Percentiles rank a stretch among this genome's conserved stretches.
Evolutionary conservation across 2,888 invertebrate species (phyloP).

Genomic region (Polylopha cassiicola): DNA sequence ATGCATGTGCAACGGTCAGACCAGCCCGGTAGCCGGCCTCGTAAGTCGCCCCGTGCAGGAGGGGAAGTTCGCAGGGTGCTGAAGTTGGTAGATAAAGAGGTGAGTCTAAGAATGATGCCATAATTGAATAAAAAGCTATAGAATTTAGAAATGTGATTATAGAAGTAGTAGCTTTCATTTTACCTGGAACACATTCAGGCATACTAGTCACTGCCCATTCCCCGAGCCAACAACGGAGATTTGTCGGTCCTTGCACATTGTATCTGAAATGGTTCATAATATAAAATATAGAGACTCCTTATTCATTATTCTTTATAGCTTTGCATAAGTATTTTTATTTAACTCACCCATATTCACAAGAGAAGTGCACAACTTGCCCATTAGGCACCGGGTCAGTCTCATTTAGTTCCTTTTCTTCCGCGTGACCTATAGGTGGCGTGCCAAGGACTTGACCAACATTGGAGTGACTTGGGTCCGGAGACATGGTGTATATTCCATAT

Average conservation of each 20-base stretch:
- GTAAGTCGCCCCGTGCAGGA: constrained; percentile 82
- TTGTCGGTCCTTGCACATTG: constrained; percentile 82
- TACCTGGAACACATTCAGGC: constrained; percentile 87
- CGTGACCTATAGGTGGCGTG: constrained; percentile 39
- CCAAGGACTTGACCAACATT: constrained; percentile 42
- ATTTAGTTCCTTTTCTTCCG: constrained; percentile 75
- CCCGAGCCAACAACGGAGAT: constrained; percentile 87
- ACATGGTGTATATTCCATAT: constrained; percentile 81
- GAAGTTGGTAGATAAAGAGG: constrained; percentile 25
- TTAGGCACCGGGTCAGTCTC: constrained; percentile 80
- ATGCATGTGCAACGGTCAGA: constrained; percentile 88
- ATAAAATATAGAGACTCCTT: background rate
- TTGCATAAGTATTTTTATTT: background rate
- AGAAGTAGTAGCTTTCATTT: too few species aligned
- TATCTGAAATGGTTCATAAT: constrained; percentile 52
- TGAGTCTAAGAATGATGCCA: too few species aligned
- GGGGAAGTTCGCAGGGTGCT: constrained; percentile 84
- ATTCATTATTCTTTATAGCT: background rate
- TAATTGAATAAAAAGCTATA: background rate
- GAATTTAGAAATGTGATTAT: too few species aligned
- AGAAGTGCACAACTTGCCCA: constrained; percentile 85
- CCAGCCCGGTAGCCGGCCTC: constrained; percentile 87
- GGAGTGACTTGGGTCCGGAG: constrained; percentile 50
- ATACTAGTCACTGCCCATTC: constrained; percentile 87
- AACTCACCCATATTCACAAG: constrained; percentile 83